Percentiles rank a stretch among this genome's conserved stretches.
Conservation (phyloP, 92 coral and sea anemone genomes). For the Muricea muricata region DNA sequence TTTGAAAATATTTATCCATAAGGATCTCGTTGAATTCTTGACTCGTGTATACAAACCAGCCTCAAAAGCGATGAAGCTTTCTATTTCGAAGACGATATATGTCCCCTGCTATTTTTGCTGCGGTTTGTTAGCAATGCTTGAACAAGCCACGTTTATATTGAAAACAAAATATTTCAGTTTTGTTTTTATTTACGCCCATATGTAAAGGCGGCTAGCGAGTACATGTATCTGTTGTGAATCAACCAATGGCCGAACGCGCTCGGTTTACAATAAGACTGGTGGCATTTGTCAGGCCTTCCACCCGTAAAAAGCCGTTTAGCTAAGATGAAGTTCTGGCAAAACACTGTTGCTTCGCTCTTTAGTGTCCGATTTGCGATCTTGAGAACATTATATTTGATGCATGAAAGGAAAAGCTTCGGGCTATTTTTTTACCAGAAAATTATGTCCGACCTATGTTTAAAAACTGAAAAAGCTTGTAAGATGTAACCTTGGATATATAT, state of each 20-base stretch:
- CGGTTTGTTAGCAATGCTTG: background rate
- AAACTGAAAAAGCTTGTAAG: no score
- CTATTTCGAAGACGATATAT: background rate
- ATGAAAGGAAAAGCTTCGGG: no score
- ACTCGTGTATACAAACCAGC: background rate
- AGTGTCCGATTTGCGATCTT: no score
- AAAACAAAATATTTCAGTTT: no score
- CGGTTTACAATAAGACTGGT: constrained; percentile 21
- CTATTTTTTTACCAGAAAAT: no score
- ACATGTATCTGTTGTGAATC: constrained; percentile 1
- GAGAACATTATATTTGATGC: no score
- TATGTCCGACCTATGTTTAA: no score
- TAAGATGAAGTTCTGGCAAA: no score
- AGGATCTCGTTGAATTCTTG: background rate
- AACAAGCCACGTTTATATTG: constrained; percentile 47
- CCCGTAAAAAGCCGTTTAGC: constrained; percentile 16
- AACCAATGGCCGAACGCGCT: constrained; percentile 13
- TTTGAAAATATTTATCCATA: background rate
- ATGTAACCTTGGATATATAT: no score
- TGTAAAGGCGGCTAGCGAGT: constrained; percentile 21
- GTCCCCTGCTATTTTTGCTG: background rate
- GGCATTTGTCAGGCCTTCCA: constrained; percentile 5
- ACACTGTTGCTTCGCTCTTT: background rate
- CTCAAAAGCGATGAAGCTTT: background rate
- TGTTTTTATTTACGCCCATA: constrained; percentile 7